Evolutionary conservation across 1,140 invertebrate species (phyloP).

Genomic region (Drosophila ohnishii): DNA sequence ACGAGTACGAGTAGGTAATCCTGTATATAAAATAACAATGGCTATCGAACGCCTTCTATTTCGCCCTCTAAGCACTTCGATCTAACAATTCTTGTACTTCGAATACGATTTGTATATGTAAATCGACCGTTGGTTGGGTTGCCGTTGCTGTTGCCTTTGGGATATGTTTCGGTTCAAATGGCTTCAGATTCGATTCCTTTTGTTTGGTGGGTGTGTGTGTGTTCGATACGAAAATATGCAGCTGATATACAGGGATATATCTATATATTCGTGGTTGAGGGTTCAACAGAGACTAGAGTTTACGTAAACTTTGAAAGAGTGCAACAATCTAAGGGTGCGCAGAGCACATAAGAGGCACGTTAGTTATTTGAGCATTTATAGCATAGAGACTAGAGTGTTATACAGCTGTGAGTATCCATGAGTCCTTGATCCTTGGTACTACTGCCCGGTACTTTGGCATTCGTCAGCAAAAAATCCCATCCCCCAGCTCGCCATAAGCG

Average conservation of each 20-base stretch:
- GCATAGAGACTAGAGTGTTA: constrained; percentile 51
- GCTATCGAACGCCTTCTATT: constrained; percentile 32
- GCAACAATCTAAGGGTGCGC: constrained; percentile 65
- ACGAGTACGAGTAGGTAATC: constrained; percentile 26
- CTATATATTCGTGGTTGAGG: constrained; percentile 4
- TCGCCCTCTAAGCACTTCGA: constrained; percentile 13
- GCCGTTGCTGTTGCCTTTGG: constrained; percentile 39
- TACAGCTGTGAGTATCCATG: constrained; percentile 45
- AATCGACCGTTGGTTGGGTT: constrained; percentile 49
- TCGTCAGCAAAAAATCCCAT: constrained; percentile 26
- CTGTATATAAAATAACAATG: constrained; percentile 70
- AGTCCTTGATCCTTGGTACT: constrained; percentile 27
- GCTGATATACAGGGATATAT: constrained; percentile 11
- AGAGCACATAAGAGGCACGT: constrained; percentile 68
- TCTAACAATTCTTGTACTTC: constrained; percentile 60
- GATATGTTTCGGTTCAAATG: constrained; percentile 69
- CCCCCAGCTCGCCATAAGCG: neutral
- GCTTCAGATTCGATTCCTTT: constrained; percentile 33
- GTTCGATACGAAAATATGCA: constrained; percentile 47
- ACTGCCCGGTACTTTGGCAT: constrained; percentile 36
- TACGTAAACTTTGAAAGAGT: constrained; percentile 65
- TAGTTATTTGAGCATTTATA: constrained; percentile 64
- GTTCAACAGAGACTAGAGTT: constrained; percentile 56
- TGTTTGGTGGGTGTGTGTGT: constrained; percentile 41
- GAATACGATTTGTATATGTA: constrained; percentile 48